Base-by-base conservation (phyloP, 92 coral and sea anemone species). In the Palythoa grandiflora region DNA sequence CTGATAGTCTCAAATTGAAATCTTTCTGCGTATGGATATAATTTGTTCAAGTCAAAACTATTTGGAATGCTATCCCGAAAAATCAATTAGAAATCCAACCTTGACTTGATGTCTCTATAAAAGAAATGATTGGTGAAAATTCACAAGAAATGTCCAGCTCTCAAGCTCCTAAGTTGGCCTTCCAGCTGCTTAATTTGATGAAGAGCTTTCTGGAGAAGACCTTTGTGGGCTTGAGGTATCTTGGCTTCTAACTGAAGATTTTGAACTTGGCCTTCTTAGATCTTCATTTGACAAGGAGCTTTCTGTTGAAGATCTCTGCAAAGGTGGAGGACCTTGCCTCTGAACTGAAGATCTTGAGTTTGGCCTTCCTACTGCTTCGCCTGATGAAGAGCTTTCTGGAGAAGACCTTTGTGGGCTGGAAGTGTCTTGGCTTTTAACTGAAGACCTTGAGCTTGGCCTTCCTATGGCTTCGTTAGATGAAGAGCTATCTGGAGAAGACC, bases 381-480 rank as follows among this genome's bases (percentile, higher is more conserved):
- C 53, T 63, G 57, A 52, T 28, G 51, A 63, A 48, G 65, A 54
- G 39, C 35, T 54, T 12, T 6, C 47, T 77, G 44, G 6, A 51
- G 52, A 11, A 21, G 80, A 60, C 71, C 57, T 17, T 1, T 35
- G 47, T 6, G 39, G 75, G 15, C 44, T 28, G 9, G 17, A 10
- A 70, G 39, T 65, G 17, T 20, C 44, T 13, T 28, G 68, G 70
- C 70, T 57, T 36, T 71, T 38, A 79, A 60, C 54, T 59, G 73
- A 79, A 79, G 73, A 53, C 1, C 71, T 79, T 37, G 84, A 79
- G 47, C 63, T 38, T 40, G 85, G 85, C 39, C 75, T 80, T n/a
- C 10, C 85, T 6, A 2, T 60, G 20, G 38, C 37, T 39, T 70
- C 54, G 15, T 50, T 68, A 39, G 57, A 52, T 14, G 51, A 63